Evolutionary conservation across 2,113 vertebrate species (phyloP), one percentile per base, ranked within the genome.

Genomic region (Penelope pileata): DNA sequence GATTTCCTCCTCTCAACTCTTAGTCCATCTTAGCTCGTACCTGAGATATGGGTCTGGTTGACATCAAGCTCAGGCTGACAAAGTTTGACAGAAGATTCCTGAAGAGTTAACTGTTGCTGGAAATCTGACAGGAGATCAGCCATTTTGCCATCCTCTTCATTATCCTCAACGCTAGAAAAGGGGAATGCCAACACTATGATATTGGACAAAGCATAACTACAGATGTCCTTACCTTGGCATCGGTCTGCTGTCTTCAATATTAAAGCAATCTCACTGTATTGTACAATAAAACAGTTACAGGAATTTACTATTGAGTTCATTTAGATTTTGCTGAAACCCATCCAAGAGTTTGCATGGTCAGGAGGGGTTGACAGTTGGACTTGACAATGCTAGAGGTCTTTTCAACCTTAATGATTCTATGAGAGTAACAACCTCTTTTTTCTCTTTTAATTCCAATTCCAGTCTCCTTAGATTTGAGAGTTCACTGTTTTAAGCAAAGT

Each of bases 21-120:
- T 74, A 76, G 48, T 1, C 1, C 72, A 47, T 43, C 26, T 50
- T 22, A 82, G 59, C 27, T 74, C 92, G 81, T 91, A 99, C 99
- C 99, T 97, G 99, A 99, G 91, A 99, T 99, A 97, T 99, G 99
- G 77, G 97, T 98, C 94, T 99, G 99, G 91, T 95, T 98, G 94
- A 97, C 97, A 86, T 99, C 98, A 23, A 98, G 86, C 94, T 99
- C 99, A 68, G 98, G 99, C 95, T 98, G 98, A 97, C 99, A 99
- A 84, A 99, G 98, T 98, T 99, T 99, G 96, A 98, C 98, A 93
- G 98, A 97, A 50, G 98, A 97, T 83, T 98, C 98, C 97, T 99
- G 99, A 93, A 99, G 97, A 23, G 97, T 98, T 89, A 99, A 98
- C 91, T 99, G 98, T 90, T 99, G 99, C 87, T 99, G 99, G 96